phyloP scores from a whole-genome alignment of 1,140 invertebrate genomes.

The Panagrolaimus sp. region DNA sequence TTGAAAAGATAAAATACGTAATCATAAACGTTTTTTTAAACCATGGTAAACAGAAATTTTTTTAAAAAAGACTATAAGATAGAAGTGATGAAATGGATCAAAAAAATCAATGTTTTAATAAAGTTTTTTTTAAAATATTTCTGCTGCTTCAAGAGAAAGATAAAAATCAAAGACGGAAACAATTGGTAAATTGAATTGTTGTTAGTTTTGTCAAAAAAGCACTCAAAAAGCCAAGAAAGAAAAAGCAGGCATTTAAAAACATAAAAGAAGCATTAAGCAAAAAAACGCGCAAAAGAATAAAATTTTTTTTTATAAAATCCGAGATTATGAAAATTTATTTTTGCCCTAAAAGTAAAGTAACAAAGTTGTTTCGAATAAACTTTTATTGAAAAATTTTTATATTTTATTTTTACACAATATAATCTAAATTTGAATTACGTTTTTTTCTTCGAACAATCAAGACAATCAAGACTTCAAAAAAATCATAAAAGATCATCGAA shows the following conservation, averaged over 20 bases:
- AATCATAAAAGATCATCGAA: neutral
- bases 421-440: neutral
- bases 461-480: neutral
- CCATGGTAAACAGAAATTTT: neutral
- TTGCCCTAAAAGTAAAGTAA: neutral
- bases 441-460: neutral
- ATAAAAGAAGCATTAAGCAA: too few relatives aligned
- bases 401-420: too few relatives aligned
- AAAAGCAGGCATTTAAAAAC: neutral
- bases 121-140: neutral
- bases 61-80: neutral
- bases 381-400: too few relatives aligned
- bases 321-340: slow-evolving; percentile 16
- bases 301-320: neutral
- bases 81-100: slow-evolving; percentile 5
- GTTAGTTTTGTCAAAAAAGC: slow-evolving; percentile 13
- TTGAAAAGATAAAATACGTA: neutral
- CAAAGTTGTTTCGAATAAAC: neutral
- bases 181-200: slow-evolving; percentile 14
- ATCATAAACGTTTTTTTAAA: neutral
- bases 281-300: slow-evolving; percentile 9
- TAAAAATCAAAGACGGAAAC: slow-evolving; percentile 6
- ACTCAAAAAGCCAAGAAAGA: slow-evolving; percentile 9
- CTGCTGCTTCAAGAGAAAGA: neutral
- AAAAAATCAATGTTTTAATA: neutral